phyloP scores from a whole-genome alignment of 2,797 vertebrate species.

The Channallabes apus region DNA sequence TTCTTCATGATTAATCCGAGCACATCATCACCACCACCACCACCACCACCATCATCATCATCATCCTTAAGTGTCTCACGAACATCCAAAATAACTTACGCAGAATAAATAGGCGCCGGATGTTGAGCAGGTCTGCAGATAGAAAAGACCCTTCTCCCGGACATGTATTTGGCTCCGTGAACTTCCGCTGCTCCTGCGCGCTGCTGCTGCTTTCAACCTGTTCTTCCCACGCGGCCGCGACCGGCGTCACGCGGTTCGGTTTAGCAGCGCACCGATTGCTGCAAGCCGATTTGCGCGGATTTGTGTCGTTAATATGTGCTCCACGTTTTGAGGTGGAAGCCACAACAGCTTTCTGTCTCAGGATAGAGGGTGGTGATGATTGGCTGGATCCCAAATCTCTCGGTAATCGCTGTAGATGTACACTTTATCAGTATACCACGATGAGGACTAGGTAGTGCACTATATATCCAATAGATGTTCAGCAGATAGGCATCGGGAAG shows the following conservation, averaged over 20 bases:
- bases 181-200: constrained; percentile 63
- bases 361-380: background rate
- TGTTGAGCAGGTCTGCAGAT: constrained; percentile 59
- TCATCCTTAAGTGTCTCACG: background rate
- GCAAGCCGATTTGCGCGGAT: constrained; percentile 44
- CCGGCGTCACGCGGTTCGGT: constrained; percentile 46
- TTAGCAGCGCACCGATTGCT: constrained; percentile 35
- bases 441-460: background rate
- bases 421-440: background rate
- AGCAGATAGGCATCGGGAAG: background rate
- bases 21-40: background rate
- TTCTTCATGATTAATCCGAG: background rate
- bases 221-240: constrained; percentile 41
- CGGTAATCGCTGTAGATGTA: background rate
- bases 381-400: constrained; percentile 19
- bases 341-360: background rate
- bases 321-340: background rate
- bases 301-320: constrained; percentile 12
- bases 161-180: constrained; percentile 57
- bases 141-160: constrained; percentile 52
- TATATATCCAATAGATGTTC: background rate
- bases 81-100: constrained; percentile 68
- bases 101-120: constrained; percentile 63
- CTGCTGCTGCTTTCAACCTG: constrained; percentile 25
- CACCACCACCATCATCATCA: no score